Base-by-base conservation (phyloP, 2,888 invertebrate species). In the Abrostola tripartita region DNA sequence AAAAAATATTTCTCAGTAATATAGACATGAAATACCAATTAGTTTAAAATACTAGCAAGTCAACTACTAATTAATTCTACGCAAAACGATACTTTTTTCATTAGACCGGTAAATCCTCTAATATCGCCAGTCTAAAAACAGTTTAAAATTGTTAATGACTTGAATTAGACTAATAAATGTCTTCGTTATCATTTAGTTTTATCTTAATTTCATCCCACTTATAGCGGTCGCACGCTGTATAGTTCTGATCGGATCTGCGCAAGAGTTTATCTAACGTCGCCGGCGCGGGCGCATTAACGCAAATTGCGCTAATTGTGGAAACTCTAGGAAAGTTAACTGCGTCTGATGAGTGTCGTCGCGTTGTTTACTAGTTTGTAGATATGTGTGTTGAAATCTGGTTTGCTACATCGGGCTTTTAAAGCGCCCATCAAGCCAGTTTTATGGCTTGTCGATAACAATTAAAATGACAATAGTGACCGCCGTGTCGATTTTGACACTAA, bases 301-400 rank as follows among this genome's bases (percentile, higher is more conserved):
- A 87, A 87, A 88, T 88, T 85, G 84, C 85, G 82, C 84, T 92
- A 91, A 90, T 91, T 88, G 85, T 89, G 85, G 88, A 89, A 89
- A 91, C 87, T 81, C 72, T 77, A 84, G 71, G 87, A 88, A 86
- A 89, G 87, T 78, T 76, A 74, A 77, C 66, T 68, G 64, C 68
- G 63, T 51, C 65, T 75, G 69, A 77, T 73, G 75, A 71, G 81
- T 71, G 81, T 67, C 52, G 64, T 65, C 66, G 64, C 51, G 59
- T 70, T 73, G 69, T 78, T 80, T 66, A 65, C 65, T 72, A 62
- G 77, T 76, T 61, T 68, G 60, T 71, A 24, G 24, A 24, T 24
- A 37, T 47, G 24, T 41, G 35, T 77, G 65, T 71, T 79, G 71
- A 68, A 79, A 77, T 64, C 55, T 55, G 36, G 52, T 68, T 74